Conservation (phyloP, 1,140 invertebrate genomes). For the Trinorchestia longiramus region DNA sequence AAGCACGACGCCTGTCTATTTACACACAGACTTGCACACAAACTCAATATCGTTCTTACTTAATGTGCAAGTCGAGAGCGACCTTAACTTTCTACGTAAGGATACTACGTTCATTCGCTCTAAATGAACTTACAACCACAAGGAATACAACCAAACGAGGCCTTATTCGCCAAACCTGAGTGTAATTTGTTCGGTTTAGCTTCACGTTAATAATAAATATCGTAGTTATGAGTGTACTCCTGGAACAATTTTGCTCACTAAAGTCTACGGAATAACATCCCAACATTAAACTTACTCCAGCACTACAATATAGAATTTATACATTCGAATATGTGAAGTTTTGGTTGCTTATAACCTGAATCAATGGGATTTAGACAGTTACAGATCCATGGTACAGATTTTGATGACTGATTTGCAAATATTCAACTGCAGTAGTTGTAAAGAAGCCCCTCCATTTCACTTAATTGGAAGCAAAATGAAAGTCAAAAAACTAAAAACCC, state of each 20-base stretch:
- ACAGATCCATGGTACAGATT: no score
- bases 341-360: no score
- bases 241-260: background rate
- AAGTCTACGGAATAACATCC: background rate
- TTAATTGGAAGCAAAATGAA: no score
- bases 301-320: no score
- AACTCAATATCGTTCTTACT: background rate
- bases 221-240: background rate
- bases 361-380: no score
- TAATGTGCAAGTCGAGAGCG: background rate
- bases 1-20: background rate
- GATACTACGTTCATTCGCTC: background rate
- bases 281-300: background rate
- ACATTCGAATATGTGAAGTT: no score
- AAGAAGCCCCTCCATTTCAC: no score
- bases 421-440: no score
- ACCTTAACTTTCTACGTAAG: background rate
- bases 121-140: background rate
- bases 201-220: background rate
- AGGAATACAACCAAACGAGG: background rate
- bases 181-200: background rate
- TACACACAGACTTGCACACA: background rate
- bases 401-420: no score
- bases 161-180: background rate
- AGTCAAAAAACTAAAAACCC: no score